These are phyloP conservation scores for Petrosia ficiformis DNA, from an alignment of 37 sponge, comb jelly and placozoan species.

Conservation along the genomic window DNA sequence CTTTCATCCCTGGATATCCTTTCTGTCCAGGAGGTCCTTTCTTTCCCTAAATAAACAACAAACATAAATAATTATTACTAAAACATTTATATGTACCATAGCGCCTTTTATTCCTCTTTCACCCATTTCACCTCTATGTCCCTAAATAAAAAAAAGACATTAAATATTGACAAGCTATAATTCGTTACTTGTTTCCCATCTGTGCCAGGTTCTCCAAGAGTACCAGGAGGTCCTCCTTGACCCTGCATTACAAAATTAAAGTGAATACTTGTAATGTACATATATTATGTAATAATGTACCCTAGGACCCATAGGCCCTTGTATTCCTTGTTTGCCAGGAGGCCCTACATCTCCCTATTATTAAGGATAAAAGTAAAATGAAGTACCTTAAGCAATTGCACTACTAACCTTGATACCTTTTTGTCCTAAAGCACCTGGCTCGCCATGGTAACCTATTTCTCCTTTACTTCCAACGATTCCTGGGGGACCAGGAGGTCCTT, in stretches of 20 bases:
- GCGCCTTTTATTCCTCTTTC: not conserved
- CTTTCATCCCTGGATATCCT: conserved; percentile 5
- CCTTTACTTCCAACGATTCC: not conserved
- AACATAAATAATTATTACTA: not conserved
- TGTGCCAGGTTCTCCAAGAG: not conserved
- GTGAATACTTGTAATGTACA: too few species aligned
- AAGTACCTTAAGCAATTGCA: not conserved
- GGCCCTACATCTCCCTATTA: not conserved
- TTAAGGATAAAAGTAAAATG: not conserved
- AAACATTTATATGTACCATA: not conserved
- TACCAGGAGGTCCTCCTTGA: not conserved
- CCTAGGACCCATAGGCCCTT: not conserved
- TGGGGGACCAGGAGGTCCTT: conserved; percentile 7
- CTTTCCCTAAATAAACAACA: conserved; percentile 18
- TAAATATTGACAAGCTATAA: not conserved
- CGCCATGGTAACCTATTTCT: not conserved
- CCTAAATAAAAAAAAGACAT: not conserved
- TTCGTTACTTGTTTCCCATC: not conserved
- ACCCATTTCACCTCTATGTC: conserved; percentile 1
- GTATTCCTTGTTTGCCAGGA: not conserved
- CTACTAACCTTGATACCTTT: conserved; percentile 1
- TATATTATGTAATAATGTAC: too few species aligned
- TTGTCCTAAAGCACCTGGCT: not conserved
- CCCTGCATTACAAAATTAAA: too few species aligned
- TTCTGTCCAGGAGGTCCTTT: conserved; percentile 18